These are phyloP conservation scores for Agrypnus murinus DNA, from an alignment of 2,888 invertebrate species.

Conservation along the genomic window DNA sequence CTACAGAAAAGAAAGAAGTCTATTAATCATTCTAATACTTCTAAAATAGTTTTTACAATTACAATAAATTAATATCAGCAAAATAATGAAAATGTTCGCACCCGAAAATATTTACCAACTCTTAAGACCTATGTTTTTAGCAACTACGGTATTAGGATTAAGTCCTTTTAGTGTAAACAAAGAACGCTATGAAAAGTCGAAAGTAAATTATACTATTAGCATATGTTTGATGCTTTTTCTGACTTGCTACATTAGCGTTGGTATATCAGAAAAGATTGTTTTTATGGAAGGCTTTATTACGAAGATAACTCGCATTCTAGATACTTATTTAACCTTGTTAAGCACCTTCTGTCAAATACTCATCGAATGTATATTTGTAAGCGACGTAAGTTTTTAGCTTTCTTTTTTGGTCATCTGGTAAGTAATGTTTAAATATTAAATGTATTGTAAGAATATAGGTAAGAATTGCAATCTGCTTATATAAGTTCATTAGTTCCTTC, in stretches of 20 bases:
- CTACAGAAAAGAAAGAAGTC: no score
- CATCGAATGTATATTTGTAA: slow-evolving; percentile 19
- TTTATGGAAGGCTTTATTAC: slow-evolving; percentile 23
- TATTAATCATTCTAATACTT: no score
- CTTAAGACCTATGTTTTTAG: slow-evolving; percentile 29
- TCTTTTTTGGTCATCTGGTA: no score
- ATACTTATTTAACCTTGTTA: slow-evolving; percentile 19
- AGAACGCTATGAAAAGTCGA: neutral
- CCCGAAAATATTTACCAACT: slow-evolving; percentile 1
- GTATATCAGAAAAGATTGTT: neutral
- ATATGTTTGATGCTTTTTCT: slow-evolving; percentile 1
- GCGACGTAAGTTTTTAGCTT: slow-evolving; percentile 10
- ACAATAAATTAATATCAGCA: neutral
- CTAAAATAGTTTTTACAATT: no score
- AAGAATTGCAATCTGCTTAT: no score
- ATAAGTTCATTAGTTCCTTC: no score
- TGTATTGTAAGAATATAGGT: no score
- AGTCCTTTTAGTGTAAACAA: slow-evolving; percentile 24
- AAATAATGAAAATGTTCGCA: neutral
- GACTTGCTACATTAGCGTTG: neutral
- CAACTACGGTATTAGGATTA: slow-evolving; percentile 21
- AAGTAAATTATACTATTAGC: slow-evolving; percentile 13
- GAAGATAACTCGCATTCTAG: slow-evolving; percentile 8
- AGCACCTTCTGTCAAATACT: slow-evolving; percentile 26
- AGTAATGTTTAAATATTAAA: no score